Evolutionary conservation across 2,113 vertebrate genomes (phyloP).

Genomic region (Oryzias woworae): DNA sequence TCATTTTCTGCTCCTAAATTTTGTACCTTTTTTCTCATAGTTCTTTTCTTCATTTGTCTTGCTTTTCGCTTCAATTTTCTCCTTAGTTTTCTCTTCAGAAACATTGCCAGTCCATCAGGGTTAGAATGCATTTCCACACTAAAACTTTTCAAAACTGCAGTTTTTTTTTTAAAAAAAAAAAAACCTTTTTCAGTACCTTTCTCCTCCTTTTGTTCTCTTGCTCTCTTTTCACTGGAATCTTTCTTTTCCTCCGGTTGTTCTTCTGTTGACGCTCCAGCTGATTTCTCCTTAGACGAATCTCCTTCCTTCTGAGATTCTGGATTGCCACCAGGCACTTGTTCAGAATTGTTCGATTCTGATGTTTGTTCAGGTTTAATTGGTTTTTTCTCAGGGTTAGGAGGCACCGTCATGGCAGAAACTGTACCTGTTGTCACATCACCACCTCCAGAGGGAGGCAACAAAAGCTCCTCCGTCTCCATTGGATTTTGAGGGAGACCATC

Average conservation of each 20-base stretch:
- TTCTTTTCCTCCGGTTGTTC: constrained; percentile 23
- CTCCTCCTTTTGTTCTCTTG: neutral
- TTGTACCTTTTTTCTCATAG: constrained; percentile 74
- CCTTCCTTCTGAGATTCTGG: neutral
- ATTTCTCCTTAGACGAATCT: constrained; percentile 16
- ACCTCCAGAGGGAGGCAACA: constrained; percentile 16
- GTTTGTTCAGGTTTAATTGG: constrained; percentile 9
- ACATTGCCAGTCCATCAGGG: constrained; percentile 28
- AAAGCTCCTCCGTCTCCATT: constrained; percentile 9
- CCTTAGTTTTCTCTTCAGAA: constrained; percentile 13
- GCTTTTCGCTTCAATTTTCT: constrained; percentile 7
- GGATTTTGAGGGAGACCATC: constrained; percentile 5
- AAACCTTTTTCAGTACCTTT: neutral
- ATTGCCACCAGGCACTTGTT: constrained; percentile 3
- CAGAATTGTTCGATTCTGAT: constrained; percentile 1
- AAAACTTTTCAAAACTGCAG: neutral
- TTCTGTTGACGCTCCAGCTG: neutral
- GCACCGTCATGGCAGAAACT: constrained; percentile 1
- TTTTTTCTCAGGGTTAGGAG: constrained; percentile 9
- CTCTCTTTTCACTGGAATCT: constrained; percentile 25
- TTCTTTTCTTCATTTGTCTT: constrained; percentile 54
- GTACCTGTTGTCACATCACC: constrained; percentile 6
- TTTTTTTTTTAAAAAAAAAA: no score
- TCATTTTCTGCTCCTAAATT: neutral
- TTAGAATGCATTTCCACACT: neutral